Base-by-base conservation (phyloP, 2,888 invertebrate species). In the Amphiduros pacificus region DNA sequence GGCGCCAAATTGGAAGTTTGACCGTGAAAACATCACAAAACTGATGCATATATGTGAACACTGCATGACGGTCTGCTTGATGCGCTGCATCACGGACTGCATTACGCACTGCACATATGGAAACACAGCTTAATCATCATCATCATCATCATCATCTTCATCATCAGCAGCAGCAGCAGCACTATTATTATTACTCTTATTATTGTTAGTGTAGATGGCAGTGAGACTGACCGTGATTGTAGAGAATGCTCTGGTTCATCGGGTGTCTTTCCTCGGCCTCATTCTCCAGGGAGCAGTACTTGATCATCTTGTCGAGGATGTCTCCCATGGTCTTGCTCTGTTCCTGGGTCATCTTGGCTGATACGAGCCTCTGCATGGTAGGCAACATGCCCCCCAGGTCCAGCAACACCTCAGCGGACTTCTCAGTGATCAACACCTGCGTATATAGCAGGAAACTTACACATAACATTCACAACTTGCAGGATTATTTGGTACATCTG, bases 211-310 rank as follows among this genome's bases (percentile, higher is more conserved):
- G 36, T 36, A 9, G 9, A 14, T 9, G 14, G 36, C 36, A 9
- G 9, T 36, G 9, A 36, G 3, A 65, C 73, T 69, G 63, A 79
- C 79, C 80, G 54, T 79, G 79, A 64, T 80, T 81, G 64, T 78
- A 79, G 55, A 82, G 74, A 59, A 82, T 80, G 64, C 77, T 79
- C 62, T 82, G 82, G 67, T 82, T 82, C 78, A 82, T 79, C 2
- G 79, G 78, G 60, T 82, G 82, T 0, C 76, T 74, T 62, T 80
- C 79, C 61, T 79, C 79, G 4, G 79, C 78, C 3, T 79, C 79
- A 73, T 78, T 76, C 14, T 79, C 79, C 17, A 81, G 71, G 56
- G 74, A 77, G 61, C 81, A 81, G 55, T 70, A 79, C 79, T 76
- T 74, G 44, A 74, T 75, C 9, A 79, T 62, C 61, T 77, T 77